Evolutionary conservation across 1,140 invertebrate genomes (phyloP).

Genomic region (Caenorhabditis remanei): DNA sequence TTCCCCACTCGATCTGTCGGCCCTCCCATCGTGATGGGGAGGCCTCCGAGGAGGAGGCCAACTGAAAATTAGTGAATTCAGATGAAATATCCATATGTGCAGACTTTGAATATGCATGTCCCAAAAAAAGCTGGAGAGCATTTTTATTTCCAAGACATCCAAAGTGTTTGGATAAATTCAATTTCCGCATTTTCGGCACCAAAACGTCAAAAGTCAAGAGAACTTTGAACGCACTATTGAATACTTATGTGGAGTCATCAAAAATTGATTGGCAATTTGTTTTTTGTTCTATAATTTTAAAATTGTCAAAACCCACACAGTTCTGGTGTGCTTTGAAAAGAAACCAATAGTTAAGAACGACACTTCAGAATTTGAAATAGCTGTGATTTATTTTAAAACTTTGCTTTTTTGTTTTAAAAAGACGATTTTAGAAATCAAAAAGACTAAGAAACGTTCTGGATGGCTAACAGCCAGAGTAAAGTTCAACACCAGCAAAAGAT

Average conservation of each 20-base stretch:
- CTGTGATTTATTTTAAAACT: too few relatives aligned
- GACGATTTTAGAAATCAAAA: too few relatives aligned
- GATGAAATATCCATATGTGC: background rate
- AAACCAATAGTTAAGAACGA: background rate
- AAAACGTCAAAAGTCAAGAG: constrained; percentile 19
- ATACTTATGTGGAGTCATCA: background rate
- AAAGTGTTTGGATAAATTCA: background rate
- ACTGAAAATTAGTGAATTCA: background rate
- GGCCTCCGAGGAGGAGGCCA: constrained; percentile 58
- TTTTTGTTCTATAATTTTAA: background rate
- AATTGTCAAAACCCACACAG: background rate
- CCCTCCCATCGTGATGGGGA: constrained; percentile 69
- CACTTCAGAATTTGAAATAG: background rate
- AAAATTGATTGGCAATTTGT: background rate
- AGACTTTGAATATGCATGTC: background rate
- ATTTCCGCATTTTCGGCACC: background rate
- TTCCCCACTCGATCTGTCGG: constrained; percentile 67
- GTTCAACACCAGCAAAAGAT: background rate
- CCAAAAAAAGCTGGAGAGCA: background rate
- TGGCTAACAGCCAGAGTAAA: background rate
- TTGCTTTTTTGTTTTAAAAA: background rate
- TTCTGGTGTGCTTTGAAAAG: background rate
- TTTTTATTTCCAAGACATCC: constrained; percentile 8
- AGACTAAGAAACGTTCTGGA: background rate
- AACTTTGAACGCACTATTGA: background rate